Base-by-base conservation (phyloP, 1,140 invertebrate genomes). In the Diabrotica undecimpunctata region DNA sequence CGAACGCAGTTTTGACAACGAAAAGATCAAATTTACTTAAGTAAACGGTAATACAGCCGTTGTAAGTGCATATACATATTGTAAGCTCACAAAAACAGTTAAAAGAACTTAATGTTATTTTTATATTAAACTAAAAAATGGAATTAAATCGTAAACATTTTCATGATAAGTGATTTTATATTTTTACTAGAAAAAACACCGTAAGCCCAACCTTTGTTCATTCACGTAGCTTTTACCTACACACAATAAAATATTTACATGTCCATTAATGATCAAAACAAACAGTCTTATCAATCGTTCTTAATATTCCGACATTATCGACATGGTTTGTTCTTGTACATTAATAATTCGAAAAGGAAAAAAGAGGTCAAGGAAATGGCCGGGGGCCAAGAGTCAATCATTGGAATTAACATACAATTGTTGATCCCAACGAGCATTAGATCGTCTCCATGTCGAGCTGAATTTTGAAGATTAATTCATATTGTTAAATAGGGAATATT, bases 301-400 rank as follows among this genome's bases (percentile, higher is more conserved):
- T 46, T n/a, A 46, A 46, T 46, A 46, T 46, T 10, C 41, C 41
- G n/a, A 46, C 41, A 46, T 46, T 46, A 46, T 46, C 41, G 41
- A 46, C 41, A 46, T 46, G 8, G 41, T 46, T 46, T 60, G 46
- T 60, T 46, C 46, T 50, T 60, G 25, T 60, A 35, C 13, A 60
- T 60, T 38, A 51, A 60, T 38, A 60, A 60, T 60, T 60, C 11
- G 38, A 60, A 46, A 36, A 51, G 36, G 54, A 57, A 53, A 61
- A 68, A 68, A 56, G 64, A 58, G 66, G 66, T 68, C 66, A 68
- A 68, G 66, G 66, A 65, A 61, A 65, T 59, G 66, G 51, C 61
- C 63, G 35, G 53, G 66, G 66, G 66, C 66, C 66, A 68, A 66
- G 62, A 68, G 66, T 68, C 66, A 68, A 68, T 64, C 59, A 59